phyloP scores from a whole-genome alignment of 1,140 invertebrate species.

The Heliconius hermathena region DNA sequence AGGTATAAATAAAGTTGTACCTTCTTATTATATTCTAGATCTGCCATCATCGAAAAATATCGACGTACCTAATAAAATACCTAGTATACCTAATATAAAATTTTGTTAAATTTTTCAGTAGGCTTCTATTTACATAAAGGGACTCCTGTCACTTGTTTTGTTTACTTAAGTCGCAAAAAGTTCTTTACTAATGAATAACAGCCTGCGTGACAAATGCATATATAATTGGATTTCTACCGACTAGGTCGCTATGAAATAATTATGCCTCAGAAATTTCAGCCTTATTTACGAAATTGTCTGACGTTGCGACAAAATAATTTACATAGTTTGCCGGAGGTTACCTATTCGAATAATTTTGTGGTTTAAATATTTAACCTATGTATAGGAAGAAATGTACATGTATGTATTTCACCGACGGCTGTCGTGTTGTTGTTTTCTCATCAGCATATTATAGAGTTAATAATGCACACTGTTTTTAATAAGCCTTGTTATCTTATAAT shows the following conservation, averaged over 20 bases:
- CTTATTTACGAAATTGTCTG: not conserved
- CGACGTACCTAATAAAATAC: too few relatives aligned
- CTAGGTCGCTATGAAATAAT: not conserved
- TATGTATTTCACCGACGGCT: not conserved
- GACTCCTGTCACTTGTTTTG: not conserved
- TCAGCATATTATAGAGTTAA: not conserved
- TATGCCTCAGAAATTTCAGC: not conserved
- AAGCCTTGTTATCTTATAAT: too few relatives aligned
- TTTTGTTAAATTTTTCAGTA: too few relatives aligned
- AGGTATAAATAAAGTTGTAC: too few relatives aligned
- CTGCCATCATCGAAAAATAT: too few relatives aligned
- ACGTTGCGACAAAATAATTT: not conserved
- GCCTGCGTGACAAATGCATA: constrained; percentile 21
- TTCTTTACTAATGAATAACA: not conserved
- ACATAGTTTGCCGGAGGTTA: not conserved
- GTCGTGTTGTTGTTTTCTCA: not conserved
- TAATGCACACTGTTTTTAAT: too few relatives aligned
- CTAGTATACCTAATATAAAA: too few relatives aligned
- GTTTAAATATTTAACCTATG: not conserved
- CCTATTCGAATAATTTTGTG: not conserved
- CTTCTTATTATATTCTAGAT: too few relatives aligned
- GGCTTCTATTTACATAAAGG: too few relatives aligned
- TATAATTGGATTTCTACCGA: constrained; percentile 11
- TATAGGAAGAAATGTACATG: not conserved
- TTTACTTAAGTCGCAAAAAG: constrained; percentile 2